These are phyloP conservation scores for Tamias sibiricus DNA, from an alignment of 2,113 vertebrate genomes.

Conservation along the genomic window DNA sequence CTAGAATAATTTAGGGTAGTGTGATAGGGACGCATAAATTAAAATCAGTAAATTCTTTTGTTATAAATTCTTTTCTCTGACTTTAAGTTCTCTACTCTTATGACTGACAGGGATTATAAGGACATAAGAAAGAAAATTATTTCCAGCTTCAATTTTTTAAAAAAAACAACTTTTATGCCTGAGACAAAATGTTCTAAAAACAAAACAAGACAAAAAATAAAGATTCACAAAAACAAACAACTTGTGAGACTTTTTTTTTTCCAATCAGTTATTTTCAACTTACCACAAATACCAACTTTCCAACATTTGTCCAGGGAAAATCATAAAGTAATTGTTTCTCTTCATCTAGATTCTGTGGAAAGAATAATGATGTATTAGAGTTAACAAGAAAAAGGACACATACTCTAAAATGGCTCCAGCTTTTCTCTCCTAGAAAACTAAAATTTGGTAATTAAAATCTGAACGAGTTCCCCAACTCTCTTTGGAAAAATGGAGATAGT, in stretches of 20 bases:
- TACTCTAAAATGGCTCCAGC: neutral
- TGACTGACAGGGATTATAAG: neutral
- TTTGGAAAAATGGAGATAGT: slow-evolving; percentile 24
- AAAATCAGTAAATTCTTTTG: slow-evolving; percentile 17
- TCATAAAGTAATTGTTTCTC: slow-evolving; percentile 97
- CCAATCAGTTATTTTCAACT: slow-evolving; percentile 82
- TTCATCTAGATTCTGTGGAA: slow-evolving; percentile 92
- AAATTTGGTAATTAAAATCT: slow-evolving; percentile 59
- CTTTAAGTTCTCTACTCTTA: slow-evolving; percentile 25
- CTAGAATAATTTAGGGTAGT: neutral
- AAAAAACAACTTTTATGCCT: neutral
- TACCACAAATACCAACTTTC: slow-evolving; percentile 99
- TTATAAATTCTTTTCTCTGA: neutral
- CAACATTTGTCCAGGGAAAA: slow-evolving; percentile 99
- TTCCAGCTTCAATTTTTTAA: slow-evolving; percentile 14
- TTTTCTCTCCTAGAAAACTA: slow-evolving; percentile 48
- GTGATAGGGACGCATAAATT: neutral
- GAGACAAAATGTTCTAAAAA: slow-evolving; percentile 20
- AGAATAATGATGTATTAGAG: slow-evolving; percentile 31
- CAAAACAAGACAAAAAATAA: neutral
- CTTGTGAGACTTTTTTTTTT: neutral
- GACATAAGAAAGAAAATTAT: slow-evolving; percentile 36
- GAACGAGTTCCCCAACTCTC: slow-evolving; percentile 5
- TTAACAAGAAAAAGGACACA: slow-evolving; percentile 27
- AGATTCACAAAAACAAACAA: slow-evolving; percentile 18